Evolutionary conservation across 1,140 invertebrate genomes (phyloP), one percentile per base, ranked within the genome.

Genomic region (Tetragonula clypearis): DNA sequence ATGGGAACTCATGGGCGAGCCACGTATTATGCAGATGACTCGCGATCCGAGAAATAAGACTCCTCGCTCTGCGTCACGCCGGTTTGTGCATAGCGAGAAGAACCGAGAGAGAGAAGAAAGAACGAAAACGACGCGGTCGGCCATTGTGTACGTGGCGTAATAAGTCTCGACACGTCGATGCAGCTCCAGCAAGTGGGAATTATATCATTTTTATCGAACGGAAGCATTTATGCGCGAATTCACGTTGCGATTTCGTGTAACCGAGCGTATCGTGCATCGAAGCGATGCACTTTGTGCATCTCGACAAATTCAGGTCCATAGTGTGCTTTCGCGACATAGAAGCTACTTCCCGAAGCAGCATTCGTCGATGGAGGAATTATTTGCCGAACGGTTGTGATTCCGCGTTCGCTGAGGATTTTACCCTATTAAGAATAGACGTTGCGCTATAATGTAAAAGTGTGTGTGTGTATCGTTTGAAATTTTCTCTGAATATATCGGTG

Each of bases 1-100:
- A 84, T 89, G 87, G 74, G 65, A 89, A 86, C 62, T 55, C 69
- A 71, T 74, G 85, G 77, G 75, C 88, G 62, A 76, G 69, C 87
- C 84, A 89, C 87, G 87, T 81, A 89, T 89, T 89, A 89, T 89
- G 88, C 85, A 89, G 87, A 89, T 89, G 85, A 78, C 72, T 79
- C 66, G 86, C 65, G 87, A 60, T 85, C 66, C 79, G 60, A 82
- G 80, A 73, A 82, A 82, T 72, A 76, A 89, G 78, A 83, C 79
- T 58, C 74, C 56, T 76, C 76, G 5, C 19, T n/a, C 69, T 21
- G 72, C 56, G n/a, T 17, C 30, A 23, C 30, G 69, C 55, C 9
- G 41, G 14, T 41, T 17, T 0, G 1, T 3, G 19, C 1, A 26
- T 8, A 68, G 35, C 26, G 12, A 58, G 30, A 66, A 41, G 2